Evolutionary conservation across 2,888 invertebrate species (phyloP).

Genomic region (Neelides folsomi): DNA sequence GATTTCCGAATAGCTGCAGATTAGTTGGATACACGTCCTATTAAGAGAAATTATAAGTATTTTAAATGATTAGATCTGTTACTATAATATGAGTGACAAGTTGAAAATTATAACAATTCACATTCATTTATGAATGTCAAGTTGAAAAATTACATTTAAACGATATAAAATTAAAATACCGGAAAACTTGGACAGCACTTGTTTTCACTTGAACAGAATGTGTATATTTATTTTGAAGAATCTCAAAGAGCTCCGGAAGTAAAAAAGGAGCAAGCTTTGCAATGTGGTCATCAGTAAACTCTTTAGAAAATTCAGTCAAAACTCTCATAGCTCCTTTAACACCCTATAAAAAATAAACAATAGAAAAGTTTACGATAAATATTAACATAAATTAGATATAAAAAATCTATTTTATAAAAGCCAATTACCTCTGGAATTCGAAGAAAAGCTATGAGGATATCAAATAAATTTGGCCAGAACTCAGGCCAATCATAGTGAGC

Average conservation of each 20-base stretch:
- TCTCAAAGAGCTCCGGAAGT: constrained; percentile 54
- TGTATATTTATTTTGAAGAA: constrained; percentile 50
- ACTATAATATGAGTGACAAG: no score
- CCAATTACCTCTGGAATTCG: constrained; percentile 45
- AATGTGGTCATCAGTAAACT: constrained; percentile 51
- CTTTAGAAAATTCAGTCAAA: constrained; percentile 53
- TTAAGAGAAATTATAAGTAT: no score
- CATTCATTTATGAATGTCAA: no score
- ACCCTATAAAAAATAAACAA: constrained; percentile 32
- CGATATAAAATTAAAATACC: no score
- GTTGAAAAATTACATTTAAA: no score
- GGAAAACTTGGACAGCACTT: constrained; percentile 52
- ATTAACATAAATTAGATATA: constrained; percentile 9
- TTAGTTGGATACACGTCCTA: constrained; percentile 47
- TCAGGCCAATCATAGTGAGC: constrained; percentile 62
- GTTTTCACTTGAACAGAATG: constrained; percentile 48
- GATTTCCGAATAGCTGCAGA: constrained; percentile 43
- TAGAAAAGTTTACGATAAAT: constrained; percentile 35
- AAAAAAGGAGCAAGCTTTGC: constrained; percentile 54
- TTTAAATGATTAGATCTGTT: no score
- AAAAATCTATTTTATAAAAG: neutral
- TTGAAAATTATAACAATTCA: no score
- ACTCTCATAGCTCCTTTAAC: constrained; percentile 61
- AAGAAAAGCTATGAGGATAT: constrained; percentile 51
- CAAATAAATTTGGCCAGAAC: constrained; percentile 53